These are phyloP conservation scores for Gambusia holbrooki DNA, from an alignment of 2,113 vertebrate species.

Conservation along the genomic window DNA sequence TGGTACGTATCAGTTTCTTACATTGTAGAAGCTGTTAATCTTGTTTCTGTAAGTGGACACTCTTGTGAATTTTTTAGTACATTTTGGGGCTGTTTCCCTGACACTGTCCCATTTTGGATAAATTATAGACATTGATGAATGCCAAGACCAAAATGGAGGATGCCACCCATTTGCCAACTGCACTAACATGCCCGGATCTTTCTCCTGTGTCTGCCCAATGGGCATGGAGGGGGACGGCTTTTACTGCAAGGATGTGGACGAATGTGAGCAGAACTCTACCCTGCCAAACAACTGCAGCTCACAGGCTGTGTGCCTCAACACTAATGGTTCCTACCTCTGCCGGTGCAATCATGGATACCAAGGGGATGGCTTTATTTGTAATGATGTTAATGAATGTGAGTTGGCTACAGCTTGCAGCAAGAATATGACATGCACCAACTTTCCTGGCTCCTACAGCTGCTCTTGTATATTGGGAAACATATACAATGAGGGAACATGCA, in stretches of 20 bases:
- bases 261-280: conserved; percentile 73
- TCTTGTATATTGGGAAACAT: conserved; percentile 67
- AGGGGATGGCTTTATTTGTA: conserved; percentile 78
- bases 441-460: conserved; percentile 79
- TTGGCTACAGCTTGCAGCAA: conserved; percentile 56
- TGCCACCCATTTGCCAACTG: conserved; percentile 81
- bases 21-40: background rate
- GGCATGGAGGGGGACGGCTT: conserved; percentile 79
- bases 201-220: conserved; percentile 77
- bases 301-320: conserved; percentile 77
- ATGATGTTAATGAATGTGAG: conserved; percentile 82
- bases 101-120: conserved; percentile 85
- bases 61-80: conserved; percentile 60
- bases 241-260: conserved; percentile 82
- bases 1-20: conserved; percentile 68
- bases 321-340: conserved; percentile 78
- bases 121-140: conserved; percentile 90
- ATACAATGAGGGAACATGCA: conserved; percentile 74
- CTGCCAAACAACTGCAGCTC: conserved; percentile 74
- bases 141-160: conserved; percentile 83
- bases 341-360: conserved; percentile 76
- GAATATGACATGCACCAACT: conserved; percentile 80
- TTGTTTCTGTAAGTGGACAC: conserved; percentile 36
- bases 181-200: conserved; percentile 78
- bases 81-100: conserved; percentile 73